These are phyloP conservation scores for Sicus ferrugineus DNA, from an alignment of 2,888 invertebrate genomes.

Conservation along the genomic window DNA sequence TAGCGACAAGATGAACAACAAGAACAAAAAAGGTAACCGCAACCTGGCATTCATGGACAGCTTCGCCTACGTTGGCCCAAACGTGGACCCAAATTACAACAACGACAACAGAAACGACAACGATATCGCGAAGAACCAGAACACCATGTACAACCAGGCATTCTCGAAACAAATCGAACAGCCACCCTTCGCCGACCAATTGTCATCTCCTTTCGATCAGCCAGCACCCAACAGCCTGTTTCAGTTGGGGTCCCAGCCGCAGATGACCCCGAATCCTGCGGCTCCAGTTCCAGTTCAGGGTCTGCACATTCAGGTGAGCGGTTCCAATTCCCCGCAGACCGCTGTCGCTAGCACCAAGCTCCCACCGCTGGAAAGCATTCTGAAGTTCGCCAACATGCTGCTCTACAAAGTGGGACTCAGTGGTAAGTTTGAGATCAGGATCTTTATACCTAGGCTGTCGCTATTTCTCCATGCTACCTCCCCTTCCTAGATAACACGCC, in stretches of 20 bases:
- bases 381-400: constrained; percentile 42
- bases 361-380: constrained; percentile 37
- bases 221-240: neutral
- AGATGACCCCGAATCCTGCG: too few relatives aligned
- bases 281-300: neutral
- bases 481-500: constrained; percentile 26
- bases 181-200: too few relatives aligned
- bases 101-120: neutral
- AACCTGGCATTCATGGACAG: neutral
- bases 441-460: neutral
- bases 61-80: constrained; percentile 4
- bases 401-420: constrained; percentile 39
- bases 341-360: constrained; percentile 22
- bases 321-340: neutral
- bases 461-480: neutral
- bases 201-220: neutral
- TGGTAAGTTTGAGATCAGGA: constrained; percentile 35
- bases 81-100: constrained; percentile 1
- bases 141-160: neutral
- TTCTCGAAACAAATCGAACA: neutral
- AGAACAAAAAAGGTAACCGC: neutral
- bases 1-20: constrained; percentile 8
- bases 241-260: neutral
- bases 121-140: neutral
- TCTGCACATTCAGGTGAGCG: neutral